Evolutionary conservation across 2,797 vertebrate genomes (phyloP).

Genomic region (Rachycentron canadum): DNA sequence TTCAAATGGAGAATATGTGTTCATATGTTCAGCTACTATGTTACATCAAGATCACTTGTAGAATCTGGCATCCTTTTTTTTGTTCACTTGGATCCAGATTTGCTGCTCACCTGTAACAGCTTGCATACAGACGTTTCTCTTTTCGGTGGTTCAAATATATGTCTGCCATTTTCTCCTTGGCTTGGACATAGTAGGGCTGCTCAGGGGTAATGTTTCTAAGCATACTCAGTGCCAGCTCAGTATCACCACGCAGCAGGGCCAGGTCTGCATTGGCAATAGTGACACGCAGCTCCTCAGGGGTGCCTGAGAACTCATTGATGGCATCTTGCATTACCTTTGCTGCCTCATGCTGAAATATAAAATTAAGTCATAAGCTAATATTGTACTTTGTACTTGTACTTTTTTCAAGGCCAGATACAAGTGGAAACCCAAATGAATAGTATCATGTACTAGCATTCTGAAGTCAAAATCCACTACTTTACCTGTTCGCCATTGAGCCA

Average conservation of each 20-base stretch:
- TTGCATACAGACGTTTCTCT: conserved; percentile 93
- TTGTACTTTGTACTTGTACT: too few species aligned
- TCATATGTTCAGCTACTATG: conserved; percentile 15
- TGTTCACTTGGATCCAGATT: neutral
- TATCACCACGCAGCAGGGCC: conserved; percentile 91
- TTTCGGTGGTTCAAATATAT: conserved; percentile 95
- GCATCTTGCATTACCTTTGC: conserved; percentile 97
- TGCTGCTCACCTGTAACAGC: conserved; percentile 93
- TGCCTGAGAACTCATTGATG: conserved; percentile 96
- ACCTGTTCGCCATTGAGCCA: conserved; percentile 95
- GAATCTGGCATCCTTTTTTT: conserved; percentile 7
- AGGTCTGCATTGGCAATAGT: conserved; percentile 94
- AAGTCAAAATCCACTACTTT: conserved; percentile 14
- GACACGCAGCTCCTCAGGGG: conserved; percentile 92
- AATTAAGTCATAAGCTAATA: conserved; percentile 13
- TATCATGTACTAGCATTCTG: neutral
- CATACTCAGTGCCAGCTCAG: conserved; percentile 93
- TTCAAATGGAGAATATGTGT: conserved; percentile 1
- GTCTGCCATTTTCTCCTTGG: conserved; percentile 97
- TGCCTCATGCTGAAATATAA: conserved; percentile 91
- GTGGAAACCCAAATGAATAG: neutral
- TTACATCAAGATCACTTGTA: conserved; percentile 1
- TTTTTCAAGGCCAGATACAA: neutral
- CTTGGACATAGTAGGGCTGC: conserved; percentile 94
- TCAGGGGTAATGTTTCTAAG: conserved; percentile 92